A percentile compares a stretch with the other conserved stretches of the same genome.
Conservation (phyloP, 37 sponge, comb jelly and placozoan genomes). For the Eunapius fragilis region DNA sequence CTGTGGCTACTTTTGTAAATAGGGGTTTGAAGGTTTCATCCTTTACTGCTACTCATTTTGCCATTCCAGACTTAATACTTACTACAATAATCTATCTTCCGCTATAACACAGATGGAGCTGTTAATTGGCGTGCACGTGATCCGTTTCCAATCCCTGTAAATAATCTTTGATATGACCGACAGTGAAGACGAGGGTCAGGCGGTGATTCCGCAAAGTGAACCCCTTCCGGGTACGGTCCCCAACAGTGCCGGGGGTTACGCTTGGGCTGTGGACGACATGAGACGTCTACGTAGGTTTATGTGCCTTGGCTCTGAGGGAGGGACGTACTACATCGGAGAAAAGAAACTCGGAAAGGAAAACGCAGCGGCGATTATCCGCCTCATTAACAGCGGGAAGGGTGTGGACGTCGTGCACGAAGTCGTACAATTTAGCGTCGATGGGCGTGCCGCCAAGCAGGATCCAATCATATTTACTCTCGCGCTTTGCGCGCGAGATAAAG, state of each 20-base stretch:
- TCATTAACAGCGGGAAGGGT: conserved; percentile 54
- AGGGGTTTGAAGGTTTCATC: no score
- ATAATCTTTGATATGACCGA: no score
- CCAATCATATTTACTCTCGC: conserved; percentile 79
- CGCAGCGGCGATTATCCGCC: conserved; percentile 50
- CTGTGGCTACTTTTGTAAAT: no score
- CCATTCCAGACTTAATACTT: no score
- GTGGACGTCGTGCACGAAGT: conserved; percentile 62
- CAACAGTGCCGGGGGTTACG: conserved; percentile 71
- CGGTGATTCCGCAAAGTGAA: conserved; percentile 29
- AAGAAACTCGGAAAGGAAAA: conserved; percentile 75
- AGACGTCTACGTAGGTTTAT: conserved; percentile 63
- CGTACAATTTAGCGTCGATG: conserved; percentile 60
- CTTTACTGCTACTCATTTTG: no score
- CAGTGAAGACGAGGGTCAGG: not conserved
- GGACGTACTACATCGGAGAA: conserved; percentile 76
- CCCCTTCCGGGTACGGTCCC: conserved; percentile 66
- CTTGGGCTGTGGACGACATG: conserved; percentile 57
- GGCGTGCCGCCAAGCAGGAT: conserved; percentile 76
- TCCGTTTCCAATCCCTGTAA: no score
- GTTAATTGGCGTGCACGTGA: no score
- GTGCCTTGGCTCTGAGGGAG: conserved; percentile 80
- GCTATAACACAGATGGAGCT: no score
- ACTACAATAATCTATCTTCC: no score
- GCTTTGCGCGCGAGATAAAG: conserved; percentile 60